These are phyloP conservation scores for Calameuta pallipes DNA, from an alignment of 2,888 invertebrate species.

Conservation along the genomic window DNA sequence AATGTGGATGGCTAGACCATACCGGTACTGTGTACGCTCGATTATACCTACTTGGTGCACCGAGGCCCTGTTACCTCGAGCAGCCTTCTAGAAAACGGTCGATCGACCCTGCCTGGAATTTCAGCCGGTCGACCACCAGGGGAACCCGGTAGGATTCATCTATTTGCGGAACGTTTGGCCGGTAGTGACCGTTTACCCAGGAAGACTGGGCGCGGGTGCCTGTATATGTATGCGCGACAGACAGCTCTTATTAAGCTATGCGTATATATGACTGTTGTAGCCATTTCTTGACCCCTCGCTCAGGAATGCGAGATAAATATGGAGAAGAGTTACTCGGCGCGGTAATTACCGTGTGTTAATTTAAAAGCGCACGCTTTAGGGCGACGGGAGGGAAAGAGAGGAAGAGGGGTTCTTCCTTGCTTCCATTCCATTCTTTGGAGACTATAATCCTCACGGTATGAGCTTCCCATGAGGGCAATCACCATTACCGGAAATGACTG, in stretches of 20 bases:
- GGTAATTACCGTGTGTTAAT: slow-evolving; percentile 51
- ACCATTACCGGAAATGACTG: slow-evolving; percentile 34
- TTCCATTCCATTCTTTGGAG: not conserved
- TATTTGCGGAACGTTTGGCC: not conserved
- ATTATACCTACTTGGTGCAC: not conserved
- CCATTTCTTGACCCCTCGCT: slow-evolving; percentile 1
- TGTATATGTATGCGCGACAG: not conserved
- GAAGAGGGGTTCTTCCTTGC: not conserved
- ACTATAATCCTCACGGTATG: not conserved
- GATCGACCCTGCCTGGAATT: not conserved
- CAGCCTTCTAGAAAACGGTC: not conserved
- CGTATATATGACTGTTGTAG: not conserved
- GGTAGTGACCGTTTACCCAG: not conserved
- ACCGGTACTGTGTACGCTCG: not conserved
- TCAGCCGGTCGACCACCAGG: not conserved
- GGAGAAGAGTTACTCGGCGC: slow-evolving; percentile 27
- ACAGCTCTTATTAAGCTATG: not conserved
- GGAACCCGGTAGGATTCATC: not conserved
- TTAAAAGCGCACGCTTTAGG: slow-evolving; percentile 39
- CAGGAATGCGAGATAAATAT: slow-evolving; percentile 45
- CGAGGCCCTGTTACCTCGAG: not conserved
- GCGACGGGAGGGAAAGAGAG: fast-evolving
- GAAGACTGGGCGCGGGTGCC: not conserved
- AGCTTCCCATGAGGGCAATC: slow-evolving; percentile 14
- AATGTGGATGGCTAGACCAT: not conserved